These are phyloP conservation scores for Paguma larvata DNA, from an alignment of 2,797 vertebrate genomes.

Conservation along the genomic window DNA sequence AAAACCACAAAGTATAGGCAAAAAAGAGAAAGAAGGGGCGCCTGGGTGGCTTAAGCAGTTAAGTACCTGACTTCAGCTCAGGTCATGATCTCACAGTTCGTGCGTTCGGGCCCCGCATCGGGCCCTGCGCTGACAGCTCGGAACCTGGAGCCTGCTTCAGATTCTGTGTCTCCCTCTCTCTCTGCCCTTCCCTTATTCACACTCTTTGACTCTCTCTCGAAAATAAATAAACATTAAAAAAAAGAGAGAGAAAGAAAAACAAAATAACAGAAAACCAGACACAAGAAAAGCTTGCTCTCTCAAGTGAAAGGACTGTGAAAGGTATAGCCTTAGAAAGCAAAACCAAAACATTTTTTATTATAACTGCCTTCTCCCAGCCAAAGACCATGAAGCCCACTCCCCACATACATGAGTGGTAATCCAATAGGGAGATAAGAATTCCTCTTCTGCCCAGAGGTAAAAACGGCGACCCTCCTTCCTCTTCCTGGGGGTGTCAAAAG, in stretches of 20 bases:
- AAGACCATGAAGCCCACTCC: background rate
- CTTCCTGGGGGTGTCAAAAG: background rate
- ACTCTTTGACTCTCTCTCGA: too few species aligned
- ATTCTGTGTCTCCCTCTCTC: too few species aligned
- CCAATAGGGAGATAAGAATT: background rate
- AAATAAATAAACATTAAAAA: too few species aligned
- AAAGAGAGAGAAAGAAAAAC: slow-evolving; percentile 5
- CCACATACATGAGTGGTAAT: background rate
- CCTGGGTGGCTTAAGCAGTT: too few species aligned
- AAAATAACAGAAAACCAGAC: background rate
- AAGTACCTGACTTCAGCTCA: too few species aligned
- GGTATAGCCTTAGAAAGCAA: background rate
- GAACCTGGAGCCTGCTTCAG: too few species aligned
- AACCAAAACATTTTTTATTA: background rate
- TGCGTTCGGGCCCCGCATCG: too few species aligned
- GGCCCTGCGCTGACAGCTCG: too few species aligned
- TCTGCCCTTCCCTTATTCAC: too few species aligned
- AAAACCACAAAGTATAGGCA: background rate
- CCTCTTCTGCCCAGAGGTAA: background rate
- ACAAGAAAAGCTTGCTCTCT: background rate
- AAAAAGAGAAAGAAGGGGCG: background rate
- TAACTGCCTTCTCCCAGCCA: background rate
- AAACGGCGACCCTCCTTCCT: background rate
- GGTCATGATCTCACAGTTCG: too few species aligned
- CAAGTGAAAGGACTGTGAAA: background rate